Evolutionary conservation across 2,113 vertebrate species (phyloP).

Genomic region (Hirundichthys speculiger): DNA sequence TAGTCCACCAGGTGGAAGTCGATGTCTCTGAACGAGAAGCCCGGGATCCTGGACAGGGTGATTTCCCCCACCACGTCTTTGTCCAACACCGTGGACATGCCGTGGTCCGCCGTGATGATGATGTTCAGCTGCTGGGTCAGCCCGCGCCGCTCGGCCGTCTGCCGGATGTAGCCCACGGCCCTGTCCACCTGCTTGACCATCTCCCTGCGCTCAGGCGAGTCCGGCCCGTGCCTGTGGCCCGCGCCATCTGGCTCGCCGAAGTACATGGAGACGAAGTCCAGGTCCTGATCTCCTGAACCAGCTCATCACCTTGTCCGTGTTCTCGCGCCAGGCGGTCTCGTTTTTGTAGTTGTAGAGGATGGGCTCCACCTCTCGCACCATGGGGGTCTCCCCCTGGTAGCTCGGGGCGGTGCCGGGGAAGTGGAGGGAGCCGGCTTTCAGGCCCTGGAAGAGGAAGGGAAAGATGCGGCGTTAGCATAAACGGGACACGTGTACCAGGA

Average conservation of each 20-base stretch:
- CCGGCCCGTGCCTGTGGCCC: constrained; percentile 87
- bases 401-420: constrained; percentile 87
- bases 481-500: constrained; percentile 11
- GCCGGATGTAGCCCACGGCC: constrained; percentile 86
- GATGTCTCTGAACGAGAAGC: constrained; percentile 86
- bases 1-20: constrained; percentile 89
- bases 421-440: constrained; percentile 88
- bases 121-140: constrained; percentile 82
- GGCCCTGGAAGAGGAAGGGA: constrained; percentile 77
- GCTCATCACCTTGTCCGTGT: constrained; percentile 82
- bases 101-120: constrained; percentile 90
- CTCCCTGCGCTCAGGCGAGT: constrained; percentile 79
- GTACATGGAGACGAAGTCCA: constrained; percentile 90
- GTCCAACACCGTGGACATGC: constrained; percentile 84
- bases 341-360: constrained; percentile 79
- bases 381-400: constrained; percentile 81
- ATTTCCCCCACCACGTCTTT: constrained; percentile 73
- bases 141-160: constrained; percentile 40
- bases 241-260: constrained; percentile 89
- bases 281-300: constrained; percentile 82
- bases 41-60: constrained; percentile 64
- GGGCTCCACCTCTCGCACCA: constrained; percentile 80
- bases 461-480: constrained; percentile 15
- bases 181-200: constrained; percentile 90
- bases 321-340: constrained; percentile 83